Base-by-base conservation (phyloP, 2,888 invertebrate species). In the Rhagium mordax region DNA sequence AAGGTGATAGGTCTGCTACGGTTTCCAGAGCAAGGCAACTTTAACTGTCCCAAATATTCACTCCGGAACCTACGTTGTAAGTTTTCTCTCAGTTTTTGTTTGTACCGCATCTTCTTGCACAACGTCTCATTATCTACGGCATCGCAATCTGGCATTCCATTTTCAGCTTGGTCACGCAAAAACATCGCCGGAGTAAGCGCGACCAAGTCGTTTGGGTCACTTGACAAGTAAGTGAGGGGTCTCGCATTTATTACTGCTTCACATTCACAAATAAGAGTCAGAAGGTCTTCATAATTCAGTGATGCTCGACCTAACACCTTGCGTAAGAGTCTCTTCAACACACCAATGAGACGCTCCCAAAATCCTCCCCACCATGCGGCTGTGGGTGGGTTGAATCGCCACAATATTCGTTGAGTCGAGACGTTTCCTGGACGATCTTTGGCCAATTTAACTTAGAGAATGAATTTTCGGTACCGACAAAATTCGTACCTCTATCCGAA, bases 351-450 rank as follows among this genome's bases (percentile, higher is more conserved):
- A 16, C 87, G n/a, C n/a, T n/a, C n/a, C n/a, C n/a, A n/a, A n/a
- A n/a, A n/a, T n/a, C n/a, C n/a, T n/a, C n/a, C n/a, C 86, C 86
- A 86, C 88, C 88, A 89, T 1, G 87, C 78, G 3, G 87, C 85
- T 0, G 81, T 76, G 4, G 86, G 86, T 4, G 86, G 84, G 64
- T 85, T 88, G 73, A 88, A 88, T 10, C 75, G 73, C 85, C 85
- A 84, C 21, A 60, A 33, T 33, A 85, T 83, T 21, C 76, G 48
- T 16, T 78, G 60, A 1, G 76, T 64, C 0, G 77, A 18, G n/a
- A n/a, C 16, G 76, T 76, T 24, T 74, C 64, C 13, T 74, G 48
- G 5, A 21, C 8, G 20, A 85, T 80, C 7, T 59, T 51, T 1
- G 78, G 72, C 83, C 81, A 84, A 60, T 85, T 76, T 18, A 85